These are phyloP conservation scores for Dryas iulia DNA, from an alignment of 1,140 invertebrate species.

Conservation along the genomic window DNA sequence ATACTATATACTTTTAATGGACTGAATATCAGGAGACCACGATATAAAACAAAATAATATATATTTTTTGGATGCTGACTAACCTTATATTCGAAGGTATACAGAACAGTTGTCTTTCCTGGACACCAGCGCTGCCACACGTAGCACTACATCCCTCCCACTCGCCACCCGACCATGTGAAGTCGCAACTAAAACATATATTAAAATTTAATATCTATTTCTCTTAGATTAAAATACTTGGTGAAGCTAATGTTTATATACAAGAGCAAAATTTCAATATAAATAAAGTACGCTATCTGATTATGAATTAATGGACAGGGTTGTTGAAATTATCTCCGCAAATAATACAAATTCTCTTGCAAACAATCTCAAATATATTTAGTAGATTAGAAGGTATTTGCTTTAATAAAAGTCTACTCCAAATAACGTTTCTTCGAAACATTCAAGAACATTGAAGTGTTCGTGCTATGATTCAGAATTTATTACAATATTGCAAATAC, in stretches of 20 bases:
- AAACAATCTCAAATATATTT: not conserved
- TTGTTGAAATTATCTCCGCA: not conserved
- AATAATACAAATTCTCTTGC: slow-evolving; percentile 1
- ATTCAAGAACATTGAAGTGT: not conserved
- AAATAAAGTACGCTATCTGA: not conserved
- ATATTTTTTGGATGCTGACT: not conserved
- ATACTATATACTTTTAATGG: too few species aligned
- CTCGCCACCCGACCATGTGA: slow-evolving; percentile 82
- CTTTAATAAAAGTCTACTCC: not conserved
- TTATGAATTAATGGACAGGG: not conserved
- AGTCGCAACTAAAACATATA: slow-evolving; percentile 80
- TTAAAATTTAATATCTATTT: not conserved
- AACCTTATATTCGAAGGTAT: slow-evolving; percentile 76
- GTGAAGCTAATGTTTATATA: too few species aligned
- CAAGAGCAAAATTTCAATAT: not conserved
- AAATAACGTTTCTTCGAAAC: not conserved
- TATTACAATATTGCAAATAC: not conserved
- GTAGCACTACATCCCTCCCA: slow-evolving; percentile 85
- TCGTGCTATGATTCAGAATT: not conserved
- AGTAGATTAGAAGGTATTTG: not conserved
- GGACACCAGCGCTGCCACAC: slow-evolving; percentile 82
- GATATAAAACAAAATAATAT: too few species aligned
- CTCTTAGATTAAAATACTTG: not conserved
- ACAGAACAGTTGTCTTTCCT: slow-evolving; percentile 84
- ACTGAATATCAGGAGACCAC: too few species aligned